These are phyloP conservation scores for Agapostemon virescens DNA, from an alignment of 2,888 invertebrate species.

Conservation along the genomic window DNA sequence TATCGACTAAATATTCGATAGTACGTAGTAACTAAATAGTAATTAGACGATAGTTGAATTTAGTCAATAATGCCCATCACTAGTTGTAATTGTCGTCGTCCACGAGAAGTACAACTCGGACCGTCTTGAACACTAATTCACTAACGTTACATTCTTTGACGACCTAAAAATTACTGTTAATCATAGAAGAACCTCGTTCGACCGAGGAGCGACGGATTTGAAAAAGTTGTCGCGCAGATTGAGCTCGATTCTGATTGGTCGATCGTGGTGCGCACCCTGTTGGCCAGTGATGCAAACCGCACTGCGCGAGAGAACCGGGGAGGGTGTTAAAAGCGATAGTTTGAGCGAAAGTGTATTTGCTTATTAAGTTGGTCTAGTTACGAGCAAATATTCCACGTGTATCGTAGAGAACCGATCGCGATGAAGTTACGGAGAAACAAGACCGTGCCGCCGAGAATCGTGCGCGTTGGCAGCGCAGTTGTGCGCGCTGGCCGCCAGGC, in stretches of 20 bases:
- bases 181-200: not conserved
- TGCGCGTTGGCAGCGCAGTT: conserved; percentile 15
- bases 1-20: too few species aligned
- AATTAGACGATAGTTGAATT: too few species aligned
- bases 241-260: not conserved
- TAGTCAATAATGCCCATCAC: too few species aligned
- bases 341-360: not conserved
- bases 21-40: too few species aligned
- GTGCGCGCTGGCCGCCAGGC: not conserved
- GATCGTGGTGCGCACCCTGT: not conserved
- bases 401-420: not conserved
- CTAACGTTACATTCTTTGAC: not conserved
- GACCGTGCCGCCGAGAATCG: not conserved
- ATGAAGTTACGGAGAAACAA: not conserved
- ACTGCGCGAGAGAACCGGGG: not conserved
- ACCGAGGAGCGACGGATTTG: not conserved
- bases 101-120: not conserved
- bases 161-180: not conserved
- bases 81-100: not conserved
- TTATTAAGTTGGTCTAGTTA: not conserved
- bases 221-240: not conserved
- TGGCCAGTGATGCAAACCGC: conserved; percentile 2
- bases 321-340: not conserved
- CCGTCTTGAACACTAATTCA: not conserved
- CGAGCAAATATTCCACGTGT: not conserved